Evolutionary conservation across 1,140 invertebrate species (phyloP), one percentile per base, ranked within the genome.

Genomic region (Drosophila gunungcola): DNA sequence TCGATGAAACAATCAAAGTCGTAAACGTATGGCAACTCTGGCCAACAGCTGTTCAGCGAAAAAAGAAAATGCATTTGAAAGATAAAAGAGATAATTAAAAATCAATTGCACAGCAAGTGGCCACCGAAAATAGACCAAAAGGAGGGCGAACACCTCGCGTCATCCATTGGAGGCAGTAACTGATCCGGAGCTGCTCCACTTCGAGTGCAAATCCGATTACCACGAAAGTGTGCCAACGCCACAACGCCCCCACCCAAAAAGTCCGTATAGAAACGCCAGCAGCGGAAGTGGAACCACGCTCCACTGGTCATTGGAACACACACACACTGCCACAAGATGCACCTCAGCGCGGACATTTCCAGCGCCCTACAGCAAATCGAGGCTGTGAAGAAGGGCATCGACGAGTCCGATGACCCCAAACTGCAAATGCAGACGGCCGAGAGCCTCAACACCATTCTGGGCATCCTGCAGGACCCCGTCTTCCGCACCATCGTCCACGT

Each of bases 401-500:
- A 96, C 90, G 94, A 95, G 81, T 94, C 95, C 46, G 95, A 96
- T 80, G 96, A 97, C 93, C 93, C 94, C 1, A 96, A 96, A 92
- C 91, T 95, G 67, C 95, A 95, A 92, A 93, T 95, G 80, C 95
- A 97, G 80, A 96, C 96, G 38, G 96, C 95, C 90, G 95, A 97
- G 86, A 98, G 99, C 91, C 93, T 99, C 13, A 96, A 96, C 83
- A 95, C 97, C 39, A 94, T 99, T 1, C 96, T 99, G 76, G 96
- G 95, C 60, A 94, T 99, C 43, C 92, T 99, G 63, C 97, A 98
- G 80, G 98, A 97, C 94, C 98, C 98, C 7, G 96, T 99, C 39
- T 96, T 99, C 85, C 95, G 96, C 60, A 97, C 97, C 85, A 97
- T 99, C 82, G 95, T 98, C n/a, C 97, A 96, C 46, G 95, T 99